Evolutionary conservation across 2,888 invertebrate genomes (phyloP).

Genomic region (Xanthia togata): DNA sequence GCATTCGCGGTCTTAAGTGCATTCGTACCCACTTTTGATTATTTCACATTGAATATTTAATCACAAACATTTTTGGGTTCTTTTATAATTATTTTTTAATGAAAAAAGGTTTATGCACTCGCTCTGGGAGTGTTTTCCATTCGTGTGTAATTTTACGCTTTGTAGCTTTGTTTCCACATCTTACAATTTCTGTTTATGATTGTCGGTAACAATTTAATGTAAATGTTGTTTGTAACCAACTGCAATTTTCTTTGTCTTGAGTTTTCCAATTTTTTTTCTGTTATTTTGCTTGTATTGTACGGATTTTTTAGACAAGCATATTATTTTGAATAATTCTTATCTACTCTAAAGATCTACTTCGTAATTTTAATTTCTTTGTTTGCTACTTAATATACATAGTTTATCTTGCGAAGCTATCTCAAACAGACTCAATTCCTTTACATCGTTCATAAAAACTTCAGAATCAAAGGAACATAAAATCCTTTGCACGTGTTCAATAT

Average conservation of each 20-base stretch:
- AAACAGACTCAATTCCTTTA: constrained; percentile 57
- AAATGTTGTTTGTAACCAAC: constrained; percentile 58
- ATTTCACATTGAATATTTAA: constrained; percentile 31
- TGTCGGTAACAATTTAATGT: constrained; percentile 62
- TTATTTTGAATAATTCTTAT: constrained; percentile 52
- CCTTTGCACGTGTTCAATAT: constrained; percentile 41
- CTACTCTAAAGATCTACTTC: constrained; percentile 35
- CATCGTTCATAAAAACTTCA: constrained; percentile 38
- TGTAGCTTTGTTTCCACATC: constrained; percentile 60
- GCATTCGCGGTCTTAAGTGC: constrained; percentile 56
- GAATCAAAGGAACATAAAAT: constrained; percentile 42
- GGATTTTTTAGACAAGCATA: constrained; percentile 26
- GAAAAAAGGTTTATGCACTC: constrained; percentile 37
- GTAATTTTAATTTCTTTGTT: constrained; percentile 64
- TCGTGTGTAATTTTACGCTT: constrained; percentile 63
- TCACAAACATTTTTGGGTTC: constrained; percentile 13
- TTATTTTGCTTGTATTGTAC: constrained; percentile 37
- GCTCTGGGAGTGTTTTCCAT: constrained; percentile 43
- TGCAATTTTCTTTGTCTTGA: constrained; percentile 65
- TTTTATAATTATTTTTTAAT: constrained; percentile 38
- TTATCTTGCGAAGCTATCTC: constrained; percentile 56
- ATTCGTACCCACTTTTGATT: constrained; percentile 40
- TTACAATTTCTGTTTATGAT: constrained; percentile 54
- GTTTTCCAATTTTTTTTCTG: constrained; percentile 46
- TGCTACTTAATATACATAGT: constrained; percentile 30